Evolutionary conservation across 2,797 vertebrate species (phyloP).

Genomic region (Antennarius maculatus): DNA sequence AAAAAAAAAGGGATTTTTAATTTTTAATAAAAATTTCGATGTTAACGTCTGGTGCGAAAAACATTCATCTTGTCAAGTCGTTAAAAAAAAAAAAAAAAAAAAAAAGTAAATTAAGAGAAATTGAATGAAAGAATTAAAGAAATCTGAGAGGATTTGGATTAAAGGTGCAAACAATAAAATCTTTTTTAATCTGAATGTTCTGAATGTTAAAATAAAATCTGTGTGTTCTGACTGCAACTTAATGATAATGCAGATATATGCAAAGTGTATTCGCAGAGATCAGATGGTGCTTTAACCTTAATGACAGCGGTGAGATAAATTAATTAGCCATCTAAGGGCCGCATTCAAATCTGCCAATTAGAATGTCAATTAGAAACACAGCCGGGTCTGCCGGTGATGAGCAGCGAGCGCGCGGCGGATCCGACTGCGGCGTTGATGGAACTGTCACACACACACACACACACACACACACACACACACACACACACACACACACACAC

Average conservation of each 20-base stretch:
- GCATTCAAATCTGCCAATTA: conserved; percentile 87
- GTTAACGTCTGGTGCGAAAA: conserved; percentile 8
- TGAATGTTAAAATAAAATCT: conserved; percentile 52
- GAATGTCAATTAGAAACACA: conserved; percentile 86
- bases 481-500: conserved; percentile 37
- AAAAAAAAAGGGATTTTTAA: conserved; percentile 70
- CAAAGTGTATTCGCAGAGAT: conserved; percentile 83
- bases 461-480: conserved; percentile 26
- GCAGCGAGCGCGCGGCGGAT: conserved; percentile 49
- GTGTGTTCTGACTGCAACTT: conserved; percentile 59
- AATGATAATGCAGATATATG: conserved; percentile 85
- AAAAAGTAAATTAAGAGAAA: conserved; percentile 1
- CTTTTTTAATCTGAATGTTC: conserved; percentile 27
- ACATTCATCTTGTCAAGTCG: conserved; percentile 24
- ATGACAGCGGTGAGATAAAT: conserved; percentile 86
- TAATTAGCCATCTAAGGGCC: conserved; percentile 85
- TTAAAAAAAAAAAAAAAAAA: background rate
- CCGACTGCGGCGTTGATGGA: conserved; percentile 67
- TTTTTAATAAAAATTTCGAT: conserved; percentile 3
- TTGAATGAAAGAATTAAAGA: background rate
- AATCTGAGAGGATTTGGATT: conserved; percentile 10
- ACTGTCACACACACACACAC: conserved; percentile 50
- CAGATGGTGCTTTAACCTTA: conserved; percentile 87
- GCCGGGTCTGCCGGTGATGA: conserved; percentile 68
- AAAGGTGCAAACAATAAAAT: conserved; percentile 24